Evolutionary conservation across 2,113 vertebrate genomes (phyloP), one percentile per base, ranked within the genome.

Genomic region (Entomyzon cyanotis): DNA sequence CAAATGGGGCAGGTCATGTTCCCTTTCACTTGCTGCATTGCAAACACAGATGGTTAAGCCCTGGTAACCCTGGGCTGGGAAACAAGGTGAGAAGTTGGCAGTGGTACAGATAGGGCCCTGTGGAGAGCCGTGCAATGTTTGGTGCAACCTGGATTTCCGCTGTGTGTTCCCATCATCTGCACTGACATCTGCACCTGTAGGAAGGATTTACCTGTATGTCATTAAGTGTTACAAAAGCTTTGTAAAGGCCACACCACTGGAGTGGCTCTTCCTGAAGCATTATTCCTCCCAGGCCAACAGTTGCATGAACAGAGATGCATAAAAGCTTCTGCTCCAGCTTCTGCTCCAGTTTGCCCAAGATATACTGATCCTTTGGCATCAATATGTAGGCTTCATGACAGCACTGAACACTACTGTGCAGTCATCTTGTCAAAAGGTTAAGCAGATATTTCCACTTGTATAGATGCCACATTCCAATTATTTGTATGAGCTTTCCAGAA

Each of bases 11-110:
- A 93, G 90, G 65, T 90, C 73, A 58, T 3, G 56, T 23, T 96
- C 65, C 56, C 28, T 84, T 96, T 70, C 85, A 39, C 49, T 81
- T 64, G 39, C 39, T 59, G 60, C 41, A 11, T 20, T 86, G 62
- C 77, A 77, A 86, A 92, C 55, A 74, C 31, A 90, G 52, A 86
- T 39, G 52, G 94, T 90, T 80, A 96, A 95, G 92, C 92, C 53
- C 88, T 73, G 76, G 85, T 95, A 95, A 89, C 7, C 62, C 37
- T 28, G 49, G 53, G 22, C 41, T 70, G 58, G 47, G 76, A 91
- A 93, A 65, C 67, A 69, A 80, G 12, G 44, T 16, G 37, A 87
- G 60, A 84, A 78, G 49, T 20, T 93, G 92, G 84, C 76, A 84
- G 53, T 31, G 30, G 23, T 31, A 49, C 83, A 93, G 37, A 33